Evolutionary conservation across 1,140 invertebrate species (phyloP).

Genomic region (Aphaenogaster rudis): DNA sequence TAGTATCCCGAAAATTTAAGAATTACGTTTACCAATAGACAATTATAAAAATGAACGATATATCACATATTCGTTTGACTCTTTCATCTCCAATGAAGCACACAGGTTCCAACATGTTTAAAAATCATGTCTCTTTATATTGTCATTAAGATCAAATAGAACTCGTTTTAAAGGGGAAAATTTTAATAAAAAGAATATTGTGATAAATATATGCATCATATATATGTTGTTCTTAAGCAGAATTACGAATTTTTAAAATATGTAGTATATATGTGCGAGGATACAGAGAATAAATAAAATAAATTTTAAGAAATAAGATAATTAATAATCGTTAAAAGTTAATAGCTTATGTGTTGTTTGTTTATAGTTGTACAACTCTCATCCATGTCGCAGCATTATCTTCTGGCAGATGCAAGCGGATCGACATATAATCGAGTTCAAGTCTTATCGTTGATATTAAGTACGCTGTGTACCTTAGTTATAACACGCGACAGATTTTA

Average conservation of each 20-base stretch:
- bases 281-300: background rate
- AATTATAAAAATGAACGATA: background rate
- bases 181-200: background rate
- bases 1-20: background rate
- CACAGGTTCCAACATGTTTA: background rate
- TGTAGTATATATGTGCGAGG: background rate
- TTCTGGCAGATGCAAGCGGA: conserved; percentile 52
- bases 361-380: conserved; percentile 74
- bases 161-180: background rate
- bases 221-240: background rate
- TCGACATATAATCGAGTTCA: background rate
- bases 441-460: background rate
- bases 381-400: conserved; percentile 76
- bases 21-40: background rate
- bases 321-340: background rate
- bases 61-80: background rate
- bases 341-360: conserved; percentile 19
- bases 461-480: conserved; percentile 33
- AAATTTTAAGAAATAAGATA: background rate
- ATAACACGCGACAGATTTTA: conserved; percentile 21
- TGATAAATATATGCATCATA: background rate
- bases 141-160: background rate
- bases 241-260: background rate
- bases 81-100: background rate
- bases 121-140: background rate